Evolutionary conservation across 1,140 invertebrate genomes (phyloP).

Genomic region (Babylonia areolata): DNA sequence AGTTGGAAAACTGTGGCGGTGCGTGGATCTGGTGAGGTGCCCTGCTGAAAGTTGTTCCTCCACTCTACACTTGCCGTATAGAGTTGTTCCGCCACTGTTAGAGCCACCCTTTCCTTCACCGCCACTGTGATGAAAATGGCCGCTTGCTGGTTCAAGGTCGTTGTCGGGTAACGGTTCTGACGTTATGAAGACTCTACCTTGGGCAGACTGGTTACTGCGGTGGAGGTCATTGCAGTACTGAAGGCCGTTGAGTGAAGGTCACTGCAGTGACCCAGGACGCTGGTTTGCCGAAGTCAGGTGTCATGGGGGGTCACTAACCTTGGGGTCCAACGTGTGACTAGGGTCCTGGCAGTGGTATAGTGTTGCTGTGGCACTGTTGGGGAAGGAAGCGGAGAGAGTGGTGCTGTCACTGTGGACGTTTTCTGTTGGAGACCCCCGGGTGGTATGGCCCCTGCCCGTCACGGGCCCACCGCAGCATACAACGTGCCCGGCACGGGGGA

Average conservation of each 20-base stretch:
- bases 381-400: constrained; percentile 4
- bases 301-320: constrained; percentile 9
- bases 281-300: constrained; percentile 24
- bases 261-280: not conserved
- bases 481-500: not conserved
- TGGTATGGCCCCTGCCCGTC: constrained; percentile 1
- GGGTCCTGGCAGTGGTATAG: constrained; percentile 7
- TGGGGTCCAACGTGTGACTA: constrained; percentile 34
- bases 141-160: too few species aligned
- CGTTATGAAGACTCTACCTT: too few species aligned
- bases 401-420: constrained; percentile 41
- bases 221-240: not conserved
- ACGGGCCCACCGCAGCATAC: not conserved
- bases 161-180: too few species aligned
- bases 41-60: too few species aligned
- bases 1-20: too few species aligned
- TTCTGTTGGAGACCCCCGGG: not conserved
- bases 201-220: not conserved
- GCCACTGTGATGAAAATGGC: too few species aligned
- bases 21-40: too few species aligned
- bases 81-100: too few species aligned
- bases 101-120: too few species aligned
- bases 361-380: constrained; percentile 43
- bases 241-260: not conserved
- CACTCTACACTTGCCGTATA: too few species aligned